Evolutionary conservation across 1,140 invertebrate genomes (phyloP), one percentile per base, ranked within the genome.

Genomic region (Drosophila takahashii): DNA sequence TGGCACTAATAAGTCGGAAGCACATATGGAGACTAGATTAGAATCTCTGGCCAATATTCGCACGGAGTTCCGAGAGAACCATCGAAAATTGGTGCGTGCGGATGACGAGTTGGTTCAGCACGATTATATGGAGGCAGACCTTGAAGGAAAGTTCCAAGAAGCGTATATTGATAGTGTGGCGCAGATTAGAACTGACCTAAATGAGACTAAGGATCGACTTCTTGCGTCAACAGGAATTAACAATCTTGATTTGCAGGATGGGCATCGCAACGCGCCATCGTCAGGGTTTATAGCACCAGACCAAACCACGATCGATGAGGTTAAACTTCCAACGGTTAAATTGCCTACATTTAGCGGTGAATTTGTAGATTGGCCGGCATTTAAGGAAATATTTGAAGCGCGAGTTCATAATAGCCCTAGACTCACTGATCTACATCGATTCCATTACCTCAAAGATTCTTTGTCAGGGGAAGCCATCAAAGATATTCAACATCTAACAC

Each of bases 321-420:
- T 44, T 16, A 44, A 53, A 16, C 34, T 54, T 54, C 52, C 3
- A 2, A 58, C 27, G 4, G 16, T 45, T 5, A 45, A 29, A 3
- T 9, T 61, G 45, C 36, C 61, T 37, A 45, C 47, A 26, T 29
- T 67, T 11, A 44, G 27, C 15, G 52, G 52, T 2, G 13, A 54
- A 22, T 54, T 54, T n/a, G 18, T 61, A 6, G 34, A n/a, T 45
- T 45, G 58, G 32, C 34, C 22, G 15, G 15, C 61, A 32, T 18
- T 61, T 39, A 26, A 62, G 53, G 26, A 56, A 39, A n/a, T 56
- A 22, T 22, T 22, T 22, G 8, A 27, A 29, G n/a, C 36, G 0
- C 26, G 8, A 22, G 53, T 56, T 4, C 53, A 56, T 11, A 56
- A 41, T 5, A 29, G 53, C 3, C 37, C 26, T 29, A 50, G 26